phyloP scores from a whole-genome alignment of 2,113 vertebrate genomes.

The Rhea americana region DNA sequence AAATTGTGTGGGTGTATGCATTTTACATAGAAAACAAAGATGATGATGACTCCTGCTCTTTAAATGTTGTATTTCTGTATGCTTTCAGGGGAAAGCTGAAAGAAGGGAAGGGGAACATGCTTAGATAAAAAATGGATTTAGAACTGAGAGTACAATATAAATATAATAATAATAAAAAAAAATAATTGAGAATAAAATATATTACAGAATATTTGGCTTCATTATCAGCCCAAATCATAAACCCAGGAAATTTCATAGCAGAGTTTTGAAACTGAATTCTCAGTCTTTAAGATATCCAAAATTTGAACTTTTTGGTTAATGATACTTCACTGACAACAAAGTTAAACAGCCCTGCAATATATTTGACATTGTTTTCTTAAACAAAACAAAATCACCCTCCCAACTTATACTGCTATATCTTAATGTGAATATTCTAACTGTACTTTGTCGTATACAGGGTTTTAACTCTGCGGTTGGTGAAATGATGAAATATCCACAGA shows the following conservation, averaged over 20 bases:
- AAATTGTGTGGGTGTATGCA: neutral
- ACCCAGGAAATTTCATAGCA: neutral
- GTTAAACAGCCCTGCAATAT: neutral
- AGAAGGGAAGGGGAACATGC: neutral
- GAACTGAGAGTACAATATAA: neutral
- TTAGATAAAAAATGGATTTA: neutral
- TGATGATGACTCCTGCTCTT: neutral
- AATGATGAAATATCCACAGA: neutral
- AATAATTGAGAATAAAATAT: neutral
- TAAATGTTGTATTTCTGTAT: slow-evolving; percentile 2
- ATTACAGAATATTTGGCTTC: neutral
- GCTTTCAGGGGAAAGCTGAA: neutral
- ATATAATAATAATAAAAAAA: no score
- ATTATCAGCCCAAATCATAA: neutral
- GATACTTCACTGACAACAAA: neutral
- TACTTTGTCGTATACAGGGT: neutral
- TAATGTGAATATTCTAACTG: neutral
- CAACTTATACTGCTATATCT: neutral
- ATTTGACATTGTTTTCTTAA: neutral
- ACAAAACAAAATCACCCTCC: neutral
- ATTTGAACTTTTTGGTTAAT: neutral
- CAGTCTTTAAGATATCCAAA: neutral
- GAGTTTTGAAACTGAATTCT: neutral
- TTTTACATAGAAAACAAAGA: neutral
- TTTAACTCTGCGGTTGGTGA: neutral